Evolutionary conservation across 2,888 invertebrate species (phyloP).

Genomic region (Napeogenes inachia): DNA sequence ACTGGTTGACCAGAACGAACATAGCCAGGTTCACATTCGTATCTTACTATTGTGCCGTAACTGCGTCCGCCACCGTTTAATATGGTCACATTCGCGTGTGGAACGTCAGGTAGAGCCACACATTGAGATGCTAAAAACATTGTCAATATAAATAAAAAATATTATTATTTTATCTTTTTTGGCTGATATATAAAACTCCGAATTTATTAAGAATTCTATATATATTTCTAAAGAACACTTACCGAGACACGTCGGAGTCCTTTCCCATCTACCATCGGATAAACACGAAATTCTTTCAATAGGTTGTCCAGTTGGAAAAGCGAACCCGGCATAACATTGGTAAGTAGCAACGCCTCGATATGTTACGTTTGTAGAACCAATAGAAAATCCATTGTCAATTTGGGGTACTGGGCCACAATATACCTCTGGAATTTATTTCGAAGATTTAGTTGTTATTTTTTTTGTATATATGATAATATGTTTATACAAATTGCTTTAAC

Average conservation of each 20-base stretch:
- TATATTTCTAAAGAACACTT: conserved; percentile 34
- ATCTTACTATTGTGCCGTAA: conserved; percentile 94
- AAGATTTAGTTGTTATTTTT: neutral
- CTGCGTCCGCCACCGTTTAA: conserved; percentile 94
- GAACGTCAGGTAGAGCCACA: conserved; percentile 89
- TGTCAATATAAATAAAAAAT: too few relatives aligned
- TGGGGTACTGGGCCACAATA: conserved; percentile 99
- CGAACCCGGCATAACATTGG: conserved; percentile 97
- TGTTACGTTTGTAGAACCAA: conserved; percentile 96
- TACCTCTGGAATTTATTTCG: conserved; percentile 79
- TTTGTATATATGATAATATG: too few relatives aligned
- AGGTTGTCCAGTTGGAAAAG: conserved; percentile 91
- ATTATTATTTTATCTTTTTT: too few relatives aligned
- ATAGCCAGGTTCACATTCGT: conserved; percentile 94
- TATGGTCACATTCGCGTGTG: conserved; percentile 90
- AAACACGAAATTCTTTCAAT: conserved; percentile 93
- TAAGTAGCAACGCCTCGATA: conserved; percentile 95
- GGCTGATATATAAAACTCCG: too few relatives aligned
- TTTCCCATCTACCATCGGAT: conserved; percentile 94
- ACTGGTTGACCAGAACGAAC: conserved; percentile 92
- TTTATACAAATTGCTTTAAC: too few relatives aligned
- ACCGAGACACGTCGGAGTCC: conserved; percentile 93
- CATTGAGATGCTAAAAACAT: conserved; percentile 88
- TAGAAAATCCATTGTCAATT: conserved; percentile 98
- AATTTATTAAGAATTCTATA: neutral